These are phyloP conservation scores for Heptranchias perlo DNA, from an alignment of 2,113 vertebrate genomes.

Conservation along the genomic window DNA sequence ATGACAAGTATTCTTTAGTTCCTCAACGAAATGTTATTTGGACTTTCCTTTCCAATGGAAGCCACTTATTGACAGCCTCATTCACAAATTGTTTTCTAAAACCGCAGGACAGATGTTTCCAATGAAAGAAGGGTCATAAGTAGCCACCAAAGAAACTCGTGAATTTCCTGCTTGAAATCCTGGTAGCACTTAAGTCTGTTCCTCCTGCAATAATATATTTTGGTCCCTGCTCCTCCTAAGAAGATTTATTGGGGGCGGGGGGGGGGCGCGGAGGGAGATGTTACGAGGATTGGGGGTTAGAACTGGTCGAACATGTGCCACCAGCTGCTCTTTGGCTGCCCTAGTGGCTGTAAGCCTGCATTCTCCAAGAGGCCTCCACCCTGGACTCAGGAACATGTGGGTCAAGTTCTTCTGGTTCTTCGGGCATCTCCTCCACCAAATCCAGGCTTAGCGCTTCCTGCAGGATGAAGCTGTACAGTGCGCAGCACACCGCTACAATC, in stretches of 20 bases:
- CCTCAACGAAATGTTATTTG: neutral
- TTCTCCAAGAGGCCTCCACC: too few species aligned
- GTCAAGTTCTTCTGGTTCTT: too few species aligned
- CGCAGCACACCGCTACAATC: too few species aligned
- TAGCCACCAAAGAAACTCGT: neutral
- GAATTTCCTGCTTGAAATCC: neutral
- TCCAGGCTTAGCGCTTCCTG: too few species aligned
- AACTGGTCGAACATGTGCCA: too few species aligned
- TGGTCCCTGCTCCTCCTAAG: neutral
- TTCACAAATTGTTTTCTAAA: neutral
- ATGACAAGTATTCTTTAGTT: neutral
- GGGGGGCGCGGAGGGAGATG: accelerated
- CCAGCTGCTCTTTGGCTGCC: too few species aligned
- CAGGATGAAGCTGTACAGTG: too few species aligned
- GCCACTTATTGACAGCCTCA: neutral
- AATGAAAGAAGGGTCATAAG: neutral
- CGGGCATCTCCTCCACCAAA: too few species aligned
- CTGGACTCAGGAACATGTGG: too few species aligned
- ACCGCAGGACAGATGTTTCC: neutral
- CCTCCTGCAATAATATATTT: neutral
- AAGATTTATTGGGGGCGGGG: too few species aligned
- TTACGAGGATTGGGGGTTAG: neutral
- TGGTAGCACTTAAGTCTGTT: neutral
- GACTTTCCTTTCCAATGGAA: neutral
- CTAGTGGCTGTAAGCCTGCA: too few species aligned